Evolutionary conservation across 2,888 invertebrate genomes (phyloP), one percentile per base, ranked within the genome.

Genomic region (Plemyria rubiginata): DNA sequence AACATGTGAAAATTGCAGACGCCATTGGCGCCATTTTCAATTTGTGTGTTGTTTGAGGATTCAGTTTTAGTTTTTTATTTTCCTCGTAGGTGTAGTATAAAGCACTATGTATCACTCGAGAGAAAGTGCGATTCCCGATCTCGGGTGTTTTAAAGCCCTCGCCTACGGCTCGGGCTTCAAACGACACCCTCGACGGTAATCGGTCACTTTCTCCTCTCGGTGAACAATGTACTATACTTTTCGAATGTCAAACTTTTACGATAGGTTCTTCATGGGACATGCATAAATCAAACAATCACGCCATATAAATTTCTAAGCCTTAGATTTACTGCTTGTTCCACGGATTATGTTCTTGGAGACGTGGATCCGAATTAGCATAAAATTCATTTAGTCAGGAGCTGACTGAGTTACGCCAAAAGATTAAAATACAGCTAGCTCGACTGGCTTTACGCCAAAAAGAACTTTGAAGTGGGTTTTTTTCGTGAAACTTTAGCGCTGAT

Each of bases 331-430:
- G 51, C 45, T 55, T 61, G 50, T 61, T 32, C 56, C 60, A 54
- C 32, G 54, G 43, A 60, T 63, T 57, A 56, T 52, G 29, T 50
- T 54, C 54, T 58, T 43, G 54, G 49, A 58, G 57, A 63, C 54
- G 50, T 51, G 41, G 36, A 52, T 59, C 52, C 28, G 40, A 62
- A 68, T 68, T 70, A 55, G 52, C 69, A 70, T 70, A 70, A 65
- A 71, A 65, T 70, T 70, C 57, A 71, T 70, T 68, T 65, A 62
- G 61, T 58, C 59, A 40, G 51, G 48, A 55, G 55, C 63, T 63
- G 60, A 58, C 58, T 50, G 45, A 65, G 55, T 60, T 60, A 51
- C 45, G 54, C 54, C 40, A 28, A 55, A 49, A 60, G 54, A 65
- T 67, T 68, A 67, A 60, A 64, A 60, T 57, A 55, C 54, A 53